Evolutionary conservation across 2,888 invertebrate genomes (phyloP).

Genomic region (Metallyticus violacea): DNA sequence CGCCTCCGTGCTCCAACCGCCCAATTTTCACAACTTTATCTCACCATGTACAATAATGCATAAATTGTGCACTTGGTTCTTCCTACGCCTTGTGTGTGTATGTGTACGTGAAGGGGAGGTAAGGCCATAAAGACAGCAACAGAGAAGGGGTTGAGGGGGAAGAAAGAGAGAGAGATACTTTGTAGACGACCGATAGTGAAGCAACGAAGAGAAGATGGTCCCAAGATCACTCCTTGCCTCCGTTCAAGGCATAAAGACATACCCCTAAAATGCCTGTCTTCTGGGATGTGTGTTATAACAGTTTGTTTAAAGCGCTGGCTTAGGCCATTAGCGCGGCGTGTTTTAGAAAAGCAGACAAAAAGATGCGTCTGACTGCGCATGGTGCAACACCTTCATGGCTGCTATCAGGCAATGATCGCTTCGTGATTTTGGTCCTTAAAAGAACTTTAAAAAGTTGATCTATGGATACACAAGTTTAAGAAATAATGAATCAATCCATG

Average conservation of each 20-base stretch:
- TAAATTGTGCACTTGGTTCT: conserved; percentile 28
- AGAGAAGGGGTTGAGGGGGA: not conserved
- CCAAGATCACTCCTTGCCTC: not conserved
- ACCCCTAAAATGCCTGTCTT: not conserved
- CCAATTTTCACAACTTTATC: conserved; percentile 34
- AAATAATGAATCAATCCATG: no score
- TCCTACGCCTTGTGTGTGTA: not conserved
- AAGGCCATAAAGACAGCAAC: conserved; percentile 1
- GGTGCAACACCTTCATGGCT: no score
- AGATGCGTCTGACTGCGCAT: no score
- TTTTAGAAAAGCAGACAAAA: not conserved
- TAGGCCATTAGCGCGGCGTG: not conserved
- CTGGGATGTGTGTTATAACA: not conserved
- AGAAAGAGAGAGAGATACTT: not conserved
- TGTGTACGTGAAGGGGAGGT: not conserved
- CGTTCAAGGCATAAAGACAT: not conserved
- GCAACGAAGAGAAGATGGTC: not conserved
- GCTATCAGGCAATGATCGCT: no score
- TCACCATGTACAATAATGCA: conserved; percentile 33
- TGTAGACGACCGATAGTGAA: not conserved
- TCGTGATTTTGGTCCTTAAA: no score
- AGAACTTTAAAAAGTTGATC: no score
- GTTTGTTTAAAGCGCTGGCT: not conserved
- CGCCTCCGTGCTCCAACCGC: not conserved
- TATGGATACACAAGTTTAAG: no score